phyloP scores from a whole-genome alignment of 2,888 invertebrate genomes.

The Athalia rosae region DNA sequence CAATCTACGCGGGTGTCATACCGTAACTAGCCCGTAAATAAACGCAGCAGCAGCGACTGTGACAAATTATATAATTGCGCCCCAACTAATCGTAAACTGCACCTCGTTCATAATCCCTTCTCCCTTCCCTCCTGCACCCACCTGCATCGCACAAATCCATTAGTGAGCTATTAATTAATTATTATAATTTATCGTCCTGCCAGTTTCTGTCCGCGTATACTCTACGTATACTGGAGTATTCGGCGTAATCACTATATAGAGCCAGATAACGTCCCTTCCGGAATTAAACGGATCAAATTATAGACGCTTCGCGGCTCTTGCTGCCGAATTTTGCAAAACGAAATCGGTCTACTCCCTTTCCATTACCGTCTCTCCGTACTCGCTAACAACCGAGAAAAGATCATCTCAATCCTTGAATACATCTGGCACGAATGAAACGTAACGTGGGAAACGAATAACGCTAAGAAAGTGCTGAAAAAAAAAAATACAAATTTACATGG shows the following conservation, averaged over 20 bases:
- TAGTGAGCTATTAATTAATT: constrained; percentile 28
- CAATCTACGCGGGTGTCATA: not conserved
- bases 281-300: not conserved
- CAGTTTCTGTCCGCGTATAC: not conserved
- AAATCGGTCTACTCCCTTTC: not conserved
- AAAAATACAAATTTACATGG: too few species aligned
- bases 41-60: constrained; percentile 10
- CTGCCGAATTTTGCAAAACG: not conserved
- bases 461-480: too few species aligned
- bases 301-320: too few species aligned
- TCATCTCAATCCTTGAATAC: too few species aligned
- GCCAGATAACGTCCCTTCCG: not conserved
- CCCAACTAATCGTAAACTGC: constrained; percentile 1
- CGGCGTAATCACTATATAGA: not conserved
- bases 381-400: too few species aligned
- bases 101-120: constrained; percentile 9
- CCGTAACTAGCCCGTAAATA: constrained; percentile 13
- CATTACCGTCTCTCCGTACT: not conserved
- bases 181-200: constrained; percentile 1
- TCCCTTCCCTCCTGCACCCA: not conserved
- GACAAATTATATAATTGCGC: constrained; percentile 29
- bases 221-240: not conserved
- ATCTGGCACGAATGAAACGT: too few species aligned
- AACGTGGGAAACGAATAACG: too few species aligned
- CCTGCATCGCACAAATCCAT: constrained; percentile 4